Base-by-base conservation (phyloP, 2,113 vertebrate species). In the Notothenia coriiceps region DNA sequence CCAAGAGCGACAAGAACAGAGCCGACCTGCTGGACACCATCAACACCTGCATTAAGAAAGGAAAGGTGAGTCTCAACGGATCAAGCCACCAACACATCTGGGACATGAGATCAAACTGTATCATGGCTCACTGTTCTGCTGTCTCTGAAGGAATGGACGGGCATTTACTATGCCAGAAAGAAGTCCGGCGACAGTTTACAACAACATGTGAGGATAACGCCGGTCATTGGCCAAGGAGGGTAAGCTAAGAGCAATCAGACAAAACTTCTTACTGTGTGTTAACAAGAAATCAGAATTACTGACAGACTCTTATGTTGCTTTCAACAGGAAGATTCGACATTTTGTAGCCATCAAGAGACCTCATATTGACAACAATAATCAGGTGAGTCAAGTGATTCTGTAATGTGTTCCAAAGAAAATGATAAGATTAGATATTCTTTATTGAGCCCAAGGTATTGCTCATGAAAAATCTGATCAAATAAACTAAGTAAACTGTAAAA, bases 171-270 rank as follows among this genome's bases (percentile, higher is more conserved):
- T 0, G 96, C 96, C 86, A 94, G 94, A 75, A 96, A 95, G 92
- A 99, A 99, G 93, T 96, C 96, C 0, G 98, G 98, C 63, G 98
- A 99, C 93, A 98, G 89, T 74, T 95, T 99, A 50, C 96, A 98
- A 63, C 98, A 99, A 74, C 96, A 98, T 0, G 98, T 98, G 90
- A 97, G 96, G 94, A 98, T 99, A 86, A 96, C 95, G 5, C 98
- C 98, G 1, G 97, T 99, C 77, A 91, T 96, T 0, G 97, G 97
- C 70, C 98, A 99, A 91, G 98, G 98, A 96, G 97, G 98, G 98
- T 99, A 91, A 97, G 94, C 84, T 47, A 47, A 6, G 18, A 8
- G 3, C 4, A 4, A 50, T 35, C 20, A 8, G 11, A 3, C 1
- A 8, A 2, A 43, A 5, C 20, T 4, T 6, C 10, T 50, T 8